Percentiles rank a stretch among this genome's conserved stretches.
These are phyloP conservation scores for Myopa tessellatipennis DNA, from an alignment of 2,888 invertebrate species.

Conservation along the genomic window DNA sequence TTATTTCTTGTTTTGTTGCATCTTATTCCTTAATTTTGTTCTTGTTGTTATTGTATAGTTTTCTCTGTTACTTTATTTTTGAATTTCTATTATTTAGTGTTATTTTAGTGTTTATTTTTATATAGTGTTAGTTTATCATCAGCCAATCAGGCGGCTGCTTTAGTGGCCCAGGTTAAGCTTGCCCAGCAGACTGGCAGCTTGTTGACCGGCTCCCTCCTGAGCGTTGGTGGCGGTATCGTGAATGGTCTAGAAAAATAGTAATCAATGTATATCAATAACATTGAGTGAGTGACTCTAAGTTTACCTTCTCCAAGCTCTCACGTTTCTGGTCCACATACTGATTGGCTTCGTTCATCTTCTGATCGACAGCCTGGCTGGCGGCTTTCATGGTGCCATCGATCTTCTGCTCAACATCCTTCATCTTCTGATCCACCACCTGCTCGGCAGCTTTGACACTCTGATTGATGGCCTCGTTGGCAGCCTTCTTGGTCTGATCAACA, in stretches of 20 bases:
- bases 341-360: constrained; percentile 75
- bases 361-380: constrained; percentile 72
- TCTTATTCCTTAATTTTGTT: constrained; percentile 13
- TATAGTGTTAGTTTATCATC: background rate
- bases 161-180: constrained; percentile 63
- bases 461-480: constrained; percentile 69
- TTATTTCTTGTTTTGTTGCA: constrained; percentile 21
- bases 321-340: constrained; percentile 74
- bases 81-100: constrained; percentile 5
- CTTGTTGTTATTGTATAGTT: constrained; percentile 32
- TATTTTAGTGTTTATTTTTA: background rate
- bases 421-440: constrained; percentile 68
- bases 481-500: constrained; percentile 69
- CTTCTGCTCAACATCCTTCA: constrained; percentile 70
- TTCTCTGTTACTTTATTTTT: constrained; percentile 14
- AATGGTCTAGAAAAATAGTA: constrained; percentile 54
- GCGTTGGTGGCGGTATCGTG: constrained; percentile 62
- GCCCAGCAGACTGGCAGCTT: constrained; percentile 65
- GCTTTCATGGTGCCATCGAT: constrained; percentile 72
- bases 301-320: constrained; percentile 64
- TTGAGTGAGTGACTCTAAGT: too few species aligned
- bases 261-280: too few species aligned
- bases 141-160: constrained; percentile 10
- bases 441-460: constrained; percentile 69
- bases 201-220: constrained; percentile 62